Evolutionary conservation across 2,113 vertebrate genomes (phyloP).

Genomic region (Corythoichthys intestinalis): DNA sequence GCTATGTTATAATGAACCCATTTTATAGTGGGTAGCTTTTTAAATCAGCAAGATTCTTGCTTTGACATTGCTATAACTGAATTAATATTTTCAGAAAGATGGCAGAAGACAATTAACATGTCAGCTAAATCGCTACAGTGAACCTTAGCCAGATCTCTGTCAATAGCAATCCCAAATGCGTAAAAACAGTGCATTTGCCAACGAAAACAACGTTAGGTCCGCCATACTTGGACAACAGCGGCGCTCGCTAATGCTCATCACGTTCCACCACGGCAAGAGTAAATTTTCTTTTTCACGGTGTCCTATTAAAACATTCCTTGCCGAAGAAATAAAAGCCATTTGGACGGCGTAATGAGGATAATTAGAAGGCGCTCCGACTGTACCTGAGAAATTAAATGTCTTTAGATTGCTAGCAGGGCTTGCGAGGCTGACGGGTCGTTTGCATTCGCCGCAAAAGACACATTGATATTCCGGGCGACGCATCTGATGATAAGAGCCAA

Average conservation of each 20-base stretch:
- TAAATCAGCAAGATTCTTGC: background rate
- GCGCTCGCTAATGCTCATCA: slow-evolving; percentile 1
- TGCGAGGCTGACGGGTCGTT: slow-evolving; percentile 14
- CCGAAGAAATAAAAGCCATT: slow-evolving; percentile 29
- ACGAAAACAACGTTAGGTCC: background rate
- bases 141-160: background rate
- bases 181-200: background rate
- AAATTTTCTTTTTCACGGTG: slow-evolving; percentile 15
- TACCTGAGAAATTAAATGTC: slow-evolving; percentile 39
- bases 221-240: background rate
- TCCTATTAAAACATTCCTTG: slow-evolving; percentile 34
- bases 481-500: slow-evolving; percentile 27
- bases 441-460: slow-evolving; percentile 8
- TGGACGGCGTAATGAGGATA: slow-evolving; percentile 29
- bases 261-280: slow-evolving; percentile 21
- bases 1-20: no score
- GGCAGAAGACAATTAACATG: background rate
- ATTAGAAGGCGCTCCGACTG: slow-evolving; percentile 31
- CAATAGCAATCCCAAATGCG: background rate
- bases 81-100: background rate
- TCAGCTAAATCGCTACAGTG: background rate
- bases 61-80: background rate
- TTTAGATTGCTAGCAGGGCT: slow-evolving; percentile 22
- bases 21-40: background rate
- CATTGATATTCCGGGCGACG: slow-evolving; percentile 31